Evolutionary conservation across 2,888 invertebrate species (phyloP), one percentile per base, ranked within the genome.

Genomic region (Plebejus argus): DNA sequence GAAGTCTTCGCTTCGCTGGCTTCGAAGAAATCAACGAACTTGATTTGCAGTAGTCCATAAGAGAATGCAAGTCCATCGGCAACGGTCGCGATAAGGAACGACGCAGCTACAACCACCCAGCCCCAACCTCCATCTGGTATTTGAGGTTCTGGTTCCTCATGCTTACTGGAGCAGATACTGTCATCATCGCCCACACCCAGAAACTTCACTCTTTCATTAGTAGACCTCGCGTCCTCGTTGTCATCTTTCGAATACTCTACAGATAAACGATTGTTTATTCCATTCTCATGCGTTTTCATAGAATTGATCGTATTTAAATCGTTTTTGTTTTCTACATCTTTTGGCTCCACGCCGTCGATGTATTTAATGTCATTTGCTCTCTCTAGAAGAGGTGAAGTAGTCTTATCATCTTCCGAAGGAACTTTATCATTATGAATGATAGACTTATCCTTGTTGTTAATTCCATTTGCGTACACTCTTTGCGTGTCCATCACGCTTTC

Each of bases 1-100:
- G 98, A 97, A 0, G 99, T 98, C 83, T 96, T 96, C 2, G 97
- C 96, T 86, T 97, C 97, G 78, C 96, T 96, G 78, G 96, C 96
- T 7, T 95, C 93, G 86, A 98, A 99, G 85, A 96, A 96, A 28
- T 95, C 89, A 58, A 97, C 94, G 81, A 99, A 96, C 84, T 97
- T 96, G 0, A 97, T 96, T 87, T 97, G 97, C 74, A 99, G 94
- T 61, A 99, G 94, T 1, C 99, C 99, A 86, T 99, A 99, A 0
- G 98, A 98, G 90, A 99, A 98, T 61, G 98, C 98, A 70, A 98
- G 95, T 0, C 99, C 99, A 88, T 99, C 99, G 75, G 98, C 98
- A 58, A 99, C 97, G 84, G 98, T 96, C 72, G 98, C 98, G 28
- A 98, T 96, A 56, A 98, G 91, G 82, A 99, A 96, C 0, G 98